phyloP scores from a whole-genome alignment of 2,888 invertebrate species.

The Chironomus tentans region DNA sequence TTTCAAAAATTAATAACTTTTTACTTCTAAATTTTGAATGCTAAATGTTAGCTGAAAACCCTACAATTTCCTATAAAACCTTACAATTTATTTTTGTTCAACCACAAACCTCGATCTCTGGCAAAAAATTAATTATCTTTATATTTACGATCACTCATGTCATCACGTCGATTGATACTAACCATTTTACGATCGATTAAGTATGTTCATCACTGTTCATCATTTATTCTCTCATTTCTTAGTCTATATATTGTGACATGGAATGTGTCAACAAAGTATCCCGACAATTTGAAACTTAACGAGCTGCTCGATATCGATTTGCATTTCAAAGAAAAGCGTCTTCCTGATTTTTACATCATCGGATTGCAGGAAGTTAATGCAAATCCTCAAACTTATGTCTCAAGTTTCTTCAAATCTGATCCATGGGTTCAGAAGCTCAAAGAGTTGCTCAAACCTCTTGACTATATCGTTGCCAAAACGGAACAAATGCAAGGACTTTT shows the following conservation, averaged over 20 bases:
- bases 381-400: slow-evolving; percentile 73
- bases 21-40: too few species aligned
- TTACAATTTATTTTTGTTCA: too few species aligned
- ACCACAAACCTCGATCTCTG: too few species aligned
- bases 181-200: too few species aligned
- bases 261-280: slow-evolving; percentile 78
- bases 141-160: too few species aligned
- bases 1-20: too few species aligned
- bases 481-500: slow-evolving; percentile 78
- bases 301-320: slow-evolving; percentile 59
- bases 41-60: too few species aligned
- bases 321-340: slow-evolving; percentile 50
- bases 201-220: not conserved
- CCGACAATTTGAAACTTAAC: slow-evolving; percentile 61
- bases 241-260: slow-evolving; percentile 79
- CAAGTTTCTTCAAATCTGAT: slow-evolving; percentile 73
- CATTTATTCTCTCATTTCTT: not conserved
- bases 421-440: slow-evolving; percentile 74
- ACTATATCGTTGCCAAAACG: slow-evolving; percentile 69
- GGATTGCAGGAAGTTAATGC: slow-evolving; percentile 86
- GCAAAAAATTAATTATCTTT: too few species aligned
- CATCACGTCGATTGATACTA: too few species aligned
- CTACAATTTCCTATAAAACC: too few species aligned
- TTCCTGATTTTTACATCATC: slow-evolving; percentile 78
- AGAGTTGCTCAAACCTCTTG: slow-evolving; percentile 55